Evolutionary conservation across 2,113 vertebrate genomes (phyloP).

Genomic region (Ginglymostoma cirratum): DNA sequence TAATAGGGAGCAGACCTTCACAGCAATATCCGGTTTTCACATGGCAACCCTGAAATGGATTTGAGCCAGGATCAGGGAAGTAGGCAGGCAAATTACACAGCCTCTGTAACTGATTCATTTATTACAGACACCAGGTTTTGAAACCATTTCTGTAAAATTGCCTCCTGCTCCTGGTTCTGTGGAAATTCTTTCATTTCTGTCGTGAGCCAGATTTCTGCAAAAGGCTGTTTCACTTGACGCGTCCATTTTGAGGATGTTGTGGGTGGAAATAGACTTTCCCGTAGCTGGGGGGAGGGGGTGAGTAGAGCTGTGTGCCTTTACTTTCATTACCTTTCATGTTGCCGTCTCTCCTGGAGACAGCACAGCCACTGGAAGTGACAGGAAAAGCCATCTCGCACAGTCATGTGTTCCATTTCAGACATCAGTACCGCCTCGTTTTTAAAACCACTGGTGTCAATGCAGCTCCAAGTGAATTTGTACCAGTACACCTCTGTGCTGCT

Average conservation of each 20-base stretch:
- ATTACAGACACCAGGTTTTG: neutral
- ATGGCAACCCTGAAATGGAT: neutral
- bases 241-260: neutral
- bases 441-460: neutral
- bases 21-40: too few relatives aligned
- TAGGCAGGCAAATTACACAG: neutral
- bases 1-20: neutral
- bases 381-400: neutral
- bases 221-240: neutral
- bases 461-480: neutral
- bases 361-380: neutral
- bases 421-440: neutral
- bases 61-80: neutral
- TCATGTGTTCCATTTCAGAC: neutral
- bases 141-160: neutral
- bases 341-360: neutral
- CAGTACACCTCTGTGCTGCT: neutral
- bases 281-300: neutral
- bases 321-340: neutral
- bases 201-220: neutral
- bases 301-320: neutral
- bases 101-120: neutral
- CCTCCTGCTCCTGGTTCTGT: neutral
- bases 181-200: neutral
- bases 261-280: neutral